These are phyloP conservation scores for Xanthia togata DNA, from an alignment of 2,888 invertebrate species.

Conservation along the genomic window DNA sequence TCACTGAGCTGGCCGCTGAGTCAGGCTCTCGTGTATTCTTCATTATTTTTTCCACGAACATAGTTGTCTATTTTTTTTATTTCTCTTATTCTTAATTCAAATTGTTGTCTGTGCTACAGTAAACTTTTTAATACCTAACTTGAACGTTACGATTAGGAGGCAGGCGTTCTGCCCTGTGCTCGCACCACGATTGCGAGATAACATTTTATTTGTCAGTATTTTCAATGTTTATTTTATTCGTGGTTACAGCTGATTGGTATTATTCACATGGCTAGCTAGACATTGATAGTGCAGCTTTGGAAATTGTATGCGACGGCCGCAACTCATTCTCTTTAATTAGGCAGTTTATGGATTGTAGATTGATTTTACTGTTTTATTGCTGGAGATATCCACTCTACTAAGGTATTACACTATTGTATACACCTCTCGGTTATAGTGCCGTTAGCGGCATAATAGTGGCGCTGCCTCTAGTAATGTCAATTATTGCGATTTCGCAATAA, in stretches of 20 bases:
- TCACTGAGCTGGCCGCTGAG: conserved; percentile 78
- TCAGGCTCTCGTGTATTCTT: conserved; percentile 71
- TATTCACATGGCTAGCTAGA: conserved; percentile 21
- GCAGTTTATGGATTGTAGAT: too few species aligned
- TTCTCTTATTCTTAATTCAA: not conserved
- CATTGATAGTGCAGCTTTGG: conserved; percentile 17
- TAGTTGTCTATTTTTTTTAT: conserved; percentile 19
- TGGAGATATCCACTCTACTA: too few species aligned
- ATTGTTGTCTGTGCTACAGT: conserved; percentile 17
- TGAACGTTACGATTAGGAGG: conserved; percentile 29
- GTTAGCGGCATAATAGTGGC: too few species aligned
- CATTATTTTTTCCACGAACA: conserved; percentile 49
- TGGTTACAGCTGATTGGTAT: conserved; percentile 24
- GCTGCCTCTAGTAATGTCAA: too few species aligned
- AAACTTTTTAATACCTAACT: conserved; percentile 28
- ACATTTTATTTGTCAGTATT: conserved; percentile 45
- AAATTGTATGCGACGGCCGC: too few species aligned
- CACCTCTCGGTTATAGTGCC: too few species aligned
- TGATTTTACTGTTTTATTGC: too few species aligned
- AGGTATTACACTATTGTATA: too few species aligned
- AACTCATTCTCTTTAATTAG: too few species aligned
- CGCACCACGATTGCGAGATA: conserved; percentile 63
- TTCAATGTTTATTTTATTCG: conserved; percentile 45
- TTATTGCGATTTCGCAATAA: too few species aligned
- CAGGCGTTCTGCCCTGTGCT: conserved; percentile 49